These are phyloP conservation scores for Linhomoeus sp. DNA, from an alignment of 2,888 invertebrate genomes.

Conservation along the genomic window DNA sequence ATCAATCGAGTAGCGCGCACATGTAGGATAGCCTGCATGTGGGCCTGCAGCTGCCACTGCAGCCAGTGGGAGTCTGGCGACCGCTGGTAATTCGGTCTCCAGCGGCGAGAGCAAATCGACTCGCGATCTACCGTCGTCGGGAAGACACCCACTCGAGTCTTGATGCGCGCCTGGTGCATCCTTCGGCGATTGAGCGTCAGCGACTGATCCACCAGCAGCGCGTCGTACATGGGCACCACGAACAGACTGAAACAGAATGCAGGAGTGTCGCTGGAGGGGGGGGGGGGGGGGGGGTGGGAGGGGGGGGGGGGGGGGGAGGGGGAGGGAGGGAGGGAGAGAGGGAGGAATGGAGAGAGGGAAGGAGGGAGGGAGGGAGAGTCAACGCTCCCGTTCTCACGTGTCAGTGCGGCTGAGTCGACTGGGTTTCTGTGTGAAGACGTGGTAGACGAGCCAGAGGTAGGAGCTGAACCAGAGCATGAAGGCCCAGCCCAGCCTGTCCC, in stretches of 20 bases:
- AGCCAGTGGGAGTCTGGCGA: too few relatives aligned
- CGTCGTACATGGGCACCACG: constrained; percentile 74
- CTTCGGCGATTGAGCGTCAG: constrained; percentile 67
- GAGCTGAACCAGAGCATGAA: constrained; percentile 4
- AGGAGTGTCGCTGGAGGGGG: not conserved
- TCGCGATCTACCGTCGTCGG: too few relatives aligned
- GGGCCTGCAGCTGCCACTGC: too few relatives aligned
- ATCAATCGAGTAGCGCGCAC: too few relatives aligned
- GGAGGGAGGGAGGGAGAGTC: too few relatives aligned
- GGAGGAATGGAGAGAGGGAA: too few relatives aligned
- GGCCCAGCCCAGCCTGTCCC: not conserved
- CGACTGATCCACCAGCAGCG: constrained; percentile 72
- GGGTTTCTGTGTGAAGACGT: constrained; percentile 5
- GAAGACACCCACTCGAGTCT: not conserved
- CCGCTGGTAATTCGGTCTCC: too few relatives aligned
- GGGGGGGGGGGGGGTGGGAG: too few relatives aligned
- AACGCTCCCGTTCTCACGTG: constrained; percentile 2
- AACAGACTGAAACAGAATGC: constrained; percentile 46
- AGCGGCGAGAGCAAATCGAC: too few relatives aligned
- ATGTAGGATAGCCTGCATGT: too few relatives aligned
- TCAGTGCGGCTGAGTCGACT: constrained; percentile 5
- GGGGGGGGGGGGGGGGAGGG: too few relatives aligned
- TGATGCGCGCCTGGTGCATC: not conserved
- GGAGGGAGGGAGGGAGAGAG: too few relatives aligned
- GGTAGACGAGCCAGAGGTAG: constrained; percentile 5